Base-by-base conservation (phyloP, 2,797 vertebrate species). In the Chelon auratus region DNA sequence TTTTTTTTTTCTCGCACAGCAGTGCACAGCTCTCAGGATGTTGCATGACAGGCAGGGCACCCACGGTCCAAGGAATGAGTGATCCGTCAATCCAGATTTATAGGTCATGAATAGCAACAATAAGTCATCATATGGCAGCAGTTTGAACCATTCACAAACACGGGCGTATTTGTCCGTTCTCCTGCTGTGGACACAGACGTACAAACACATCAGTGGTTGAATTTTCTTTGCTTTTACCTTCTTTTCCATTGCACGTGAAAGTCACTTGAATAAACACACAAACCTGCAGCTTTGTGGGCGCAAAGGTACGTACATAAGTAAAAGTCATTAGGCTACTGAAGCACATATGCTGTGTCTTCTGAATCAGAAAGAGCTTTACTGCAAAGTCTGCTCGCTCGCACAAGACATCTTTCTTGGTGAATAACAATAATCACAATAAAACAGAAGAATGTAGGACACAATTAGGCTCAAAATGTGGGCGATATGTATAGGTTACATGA, bases 1-100 rank as follows among this genome's bases (percentile, higher is more conserved):
- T 40, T 85, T 54, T 3, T 62, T 72, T 58, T 51, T 40, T 47
- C 47, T 45, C 77, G 68, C 59, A 59, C 8, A 0, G 71, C 54
- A 1, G 5, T 40, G 42, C 47, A 15, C 17, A n/a, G 65, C 54
- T 48, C n/a, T 52, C 42, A 60, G 24, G 33, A 69, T 37, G 59
- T 9, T 22, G 42, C 53, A 62, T 64, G 56, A 71, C 68, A 58
- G 60, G 61, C 33, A 1, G 50, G 64, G 50, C 42, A 65, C n/a
- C 36, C 37, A n/a, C 10, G 43, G 40, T 40, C 53, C 43, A 26
- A 7, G 20, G 67, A 80, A 51, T 30, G 48, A 71, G 11, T 20
- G 64, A 57, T 54, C 55, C 17, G 53, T 76, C 48, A 52, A 59
- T 18, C 60, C 59, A 36, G 1, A 0, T 69, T 74, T 56, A 43